phyloP scores from a whole-genome alignment of 2,888 invertebrate genomes.

The Alloplasta piceator region DNA sequence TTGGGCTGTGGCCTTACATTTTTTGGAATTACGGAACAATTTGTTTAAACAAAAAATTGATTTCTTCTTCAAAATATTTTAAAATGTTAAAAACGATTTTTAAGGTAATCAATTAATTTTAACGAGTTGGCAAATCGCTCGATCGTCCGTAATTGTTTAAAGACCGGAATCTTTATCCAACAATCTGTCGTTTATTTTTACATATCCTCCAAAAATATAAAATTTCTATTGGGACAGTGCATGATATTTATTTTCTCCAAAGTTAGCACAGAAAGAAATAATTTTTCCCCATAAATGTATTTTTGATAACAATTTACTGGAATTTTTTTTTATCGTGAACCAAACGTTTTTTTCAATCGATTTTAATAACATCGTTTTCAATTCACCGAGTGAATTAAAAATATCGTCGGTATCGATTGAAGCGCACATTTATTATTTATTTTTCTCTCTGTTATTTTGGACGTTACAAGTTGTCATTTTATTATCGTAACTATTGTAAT shows the following conservation, averaged over 20 bases:
- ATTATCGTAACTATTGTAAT: slow-evolving; percentile 47
- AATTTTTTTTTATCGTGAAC: slow-evolving; percentile 2
- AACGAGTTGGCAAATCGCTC: too few species aligned
- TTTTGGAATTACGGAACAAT: too few species aligned
- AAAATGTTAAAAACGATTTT: too few species aligned
- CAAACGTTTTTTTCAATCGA: neutral
- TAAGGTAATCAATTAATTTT: too few species aligned
- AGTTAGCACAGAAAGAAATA: slow-evolving; percentile 12
- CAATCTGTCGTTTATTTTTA: slow-evolving; percentile 17
- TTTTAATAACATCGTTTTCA: slow-evolving; percentile 21
- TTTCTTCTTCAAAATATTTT: too few species aligned
- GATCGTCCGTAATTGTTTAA: too few species aligned
- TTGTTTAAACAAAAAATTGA: too few species aligned
- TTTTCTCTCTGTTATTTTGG: slow-evolving; percentile 28
- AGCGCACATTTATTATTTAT: slow-evolving; percentile 2
- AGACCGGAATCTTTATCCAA: slow-evolving; percentile 21
- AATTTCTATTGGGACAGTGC: slow-evolving; percentile 25
- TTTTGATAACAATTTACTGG: neutral
- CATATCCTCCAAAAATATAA: slow-evolving; percentile 48
- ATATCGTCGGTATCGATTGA: slow-evolving; percentile 42
- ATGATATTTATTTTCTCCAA: slow-evolving; percentile 22
- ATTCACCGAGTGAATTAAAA: slow-evolving; percentile 59
- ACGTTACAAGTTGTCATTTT: slow-evolving; percentile 51
- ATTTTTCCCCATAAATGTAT: neutral
- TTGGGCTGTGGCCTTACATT: too few species aligned